phyloP scores from a whole-genome alignment of 2,888 invertebrate genomes.

The Limnephilus auricula region DNA sequence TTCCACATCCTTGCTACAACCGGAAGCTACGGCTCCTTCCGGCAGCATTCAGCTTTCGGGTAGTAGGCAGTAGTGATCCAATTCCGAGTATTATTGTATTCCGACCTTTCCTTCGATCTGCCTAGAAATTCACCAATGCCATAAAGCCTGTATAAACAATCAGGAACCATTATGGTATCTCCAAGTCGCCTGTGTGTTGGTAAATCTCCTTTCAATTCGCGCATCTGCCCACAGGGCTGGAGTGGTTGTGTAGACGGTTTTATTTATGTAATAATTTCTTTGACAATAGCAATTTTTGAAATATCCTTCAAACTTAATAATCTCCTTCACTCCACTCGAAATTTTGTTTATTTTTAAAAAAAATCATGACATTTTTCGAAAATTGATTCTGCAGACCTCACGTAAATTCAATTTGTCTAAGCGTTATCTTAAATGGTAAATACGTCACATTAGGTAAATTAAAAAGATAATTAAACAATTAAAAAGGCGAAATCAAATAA shows the following conservation, averaged over 20 bases:
- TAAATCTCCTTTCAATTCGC: constrained; percentile 37
- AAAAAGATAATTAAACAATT: no score
- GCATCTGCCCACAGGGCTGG: constrained; percentile 37
- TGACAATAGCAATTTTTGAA: no score
- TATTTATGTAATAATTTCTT: not conserved
- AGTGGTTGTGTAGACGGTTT: not conserved
- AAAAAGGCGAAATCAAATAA: no score
- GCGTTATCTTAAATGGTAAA: no score
- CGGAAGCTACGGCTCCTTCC: constrained; percentile 31
- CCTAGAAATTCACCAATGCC: constrained; percentile 8
- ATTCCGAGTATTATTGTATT: constrained; percentile 23
- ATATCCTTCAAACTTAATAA: no score
- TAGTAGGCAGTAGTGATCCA: constrained; percentile 22
- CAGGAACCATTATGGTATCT: not conserved
- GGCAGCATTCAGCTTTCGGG: not conserved
- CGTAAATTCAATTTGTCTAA: no score
- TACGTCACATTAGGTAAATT: no score
- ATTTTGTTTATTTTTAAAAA: no score
- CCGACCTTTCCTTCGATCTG: constrained; percentile 5
- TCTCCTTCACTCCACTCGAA: no score
- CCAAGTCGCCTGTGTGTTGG: not conserved
- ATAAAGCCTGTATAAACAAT: constrained; percentile 31
- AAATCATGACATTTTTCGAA: no score
- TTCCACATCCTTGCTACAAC: not conserved
- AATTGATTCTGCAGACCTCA: no score